These are phyloP conservation scores for Agrochola lota DNA, from an alignment of 2,888 invertebrate genomes.

Conservation along the genomic window DNA sequence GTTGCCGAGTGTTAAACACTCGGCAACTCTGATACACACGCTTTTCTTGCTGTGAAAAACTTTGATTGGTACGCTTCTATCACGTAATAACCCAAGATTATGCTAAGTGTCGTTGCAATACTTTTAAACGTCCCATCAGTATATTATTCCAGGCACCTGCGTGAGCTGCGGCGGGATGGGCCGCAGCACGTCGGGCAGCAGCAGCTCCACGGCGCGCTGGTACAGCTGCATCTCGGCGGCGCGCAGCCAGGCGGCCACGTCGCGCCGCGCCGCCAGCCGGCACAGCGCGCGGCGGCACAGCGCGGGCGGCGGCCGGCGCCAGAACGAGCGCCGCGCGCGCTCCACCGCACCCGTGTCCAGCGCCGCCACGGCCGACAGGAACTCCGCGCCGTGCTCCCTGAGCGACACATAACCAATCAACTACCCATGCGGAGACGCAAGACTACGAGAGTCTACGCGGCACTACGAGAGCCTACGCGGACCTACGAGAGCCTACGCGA, in stretches of 20 bases:
- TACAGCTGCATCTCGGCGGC: slow-evolving; percentile 97
- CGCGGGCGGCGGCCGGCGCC: slow-evolving; percentile 94
- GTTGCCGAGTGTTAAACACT: too few relatives aligned
- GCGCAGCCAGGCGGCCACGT: slow-evolving; percentile 95
- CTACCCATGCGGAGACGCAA: not conserved
- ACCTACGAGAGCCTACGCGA: not conserved
- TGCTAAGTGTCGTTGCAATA: not conserved
- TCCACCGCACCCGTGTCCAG: slow-evolving; percentile 97
- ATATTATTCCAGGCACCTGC: slow-evolving; percentile 84
- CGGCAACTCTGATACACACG: too few relatives aligned
- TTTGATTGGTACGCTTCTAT: not conserved
- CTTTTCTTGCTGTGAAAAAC: too few relatives aligned
- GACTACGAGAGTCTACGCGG: not conserved
- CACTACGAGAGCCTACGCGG: not conserved
- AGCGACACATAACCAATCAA: slow-evolving; percentile 67
- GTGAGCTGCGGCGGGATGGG: slow-evolving; percentile 42
- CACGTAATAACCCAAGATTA: not conserved
- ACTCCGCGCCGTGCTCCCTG: slow-evolving; percentile 97
- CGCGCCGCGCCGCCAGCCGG: slow-evolving; percentile 91
- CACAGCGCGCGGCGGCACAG: slow-evolving; percentile 98
- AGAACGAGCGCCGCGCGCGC: slow-evolving; percentile 97
- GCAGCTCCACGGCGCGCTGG: slow-evolving; percentile 98
- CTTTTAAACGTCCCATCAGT: too few relatives aligned
- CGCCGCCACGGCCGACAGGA: slow-evolving; percentile 97
- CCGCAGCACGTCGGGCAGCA: slow-evolving; percentile 89